phyloP scores from a whole-genome alignment of 1,140 invertebrate genomes.

The Carcinoscorpius rotundicauda region DNA sequence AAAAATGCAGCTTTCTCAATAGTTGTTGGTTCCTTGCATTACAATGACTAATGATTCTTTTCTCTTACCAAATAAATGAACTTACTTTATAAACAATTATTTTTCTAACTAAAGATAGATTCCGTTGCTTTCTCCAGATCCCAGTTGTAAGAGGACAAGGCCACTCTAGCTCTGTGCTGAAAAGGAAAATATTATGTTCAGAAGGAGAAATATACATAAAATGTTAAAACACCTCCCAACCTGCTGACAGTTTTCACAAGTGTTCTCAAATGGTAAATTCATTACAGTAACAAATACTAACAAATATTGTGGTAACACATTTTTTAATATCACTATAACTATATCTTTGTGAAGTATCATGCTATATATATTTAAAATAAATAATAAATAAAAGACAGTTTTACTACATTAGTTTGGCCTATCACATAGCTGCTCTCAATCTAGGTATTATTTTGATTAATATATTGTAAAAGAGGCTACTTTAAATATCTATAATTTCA shows the following conservation, averaged over 20 bases:
- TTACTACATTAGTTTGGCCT: too few relatives aligned
- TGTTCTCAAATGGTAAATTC: background rate
- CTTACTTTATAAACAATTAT: too few relatives aligned
- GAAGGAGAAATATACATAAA: conserved; percentile 4
- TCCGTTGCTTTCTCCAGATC: conserved; percentile 37
- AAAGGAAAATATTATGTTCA: conserved; percentile 5
- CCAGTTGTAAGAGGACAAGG: conserved; percentile 80
- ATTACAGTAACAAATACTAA: background rate
- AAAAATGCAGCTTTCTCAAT: too few relatives aligned
- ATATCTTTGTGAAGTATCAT: background rate
- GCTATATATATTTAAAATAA: background rate
- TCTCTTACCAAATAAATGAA: too few relatives aligned
- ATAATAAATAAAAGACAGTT: too few relatives aligned
- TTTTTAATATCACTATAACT: background rate
- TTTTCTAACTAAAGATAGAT: conserved; percentile 17
- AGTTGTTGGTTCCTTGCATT: too few relatives aligned
- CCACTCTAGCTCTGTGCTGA: conserved; percentile 56
- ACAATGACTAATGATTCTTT: too few relatives aligned
- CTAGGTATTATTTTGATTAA: too few relatives aligned
- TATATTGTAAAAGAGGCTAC: too few relatives aligned
- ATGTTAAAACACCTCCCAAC: background rate
- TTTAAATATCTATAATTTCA: too few relatives aligned
- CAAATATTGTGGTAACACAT: background rate
- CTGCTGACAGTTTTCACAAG: too few relatives aligned
- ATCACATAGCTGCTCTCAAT: too few relatives aligned